A percentile compares a stretch with the other conserved stretches of the same genome.
Conservation (phyloP, 37 sponge, comb jelly and placozoan species). For the Spongia lamella region DNA sequence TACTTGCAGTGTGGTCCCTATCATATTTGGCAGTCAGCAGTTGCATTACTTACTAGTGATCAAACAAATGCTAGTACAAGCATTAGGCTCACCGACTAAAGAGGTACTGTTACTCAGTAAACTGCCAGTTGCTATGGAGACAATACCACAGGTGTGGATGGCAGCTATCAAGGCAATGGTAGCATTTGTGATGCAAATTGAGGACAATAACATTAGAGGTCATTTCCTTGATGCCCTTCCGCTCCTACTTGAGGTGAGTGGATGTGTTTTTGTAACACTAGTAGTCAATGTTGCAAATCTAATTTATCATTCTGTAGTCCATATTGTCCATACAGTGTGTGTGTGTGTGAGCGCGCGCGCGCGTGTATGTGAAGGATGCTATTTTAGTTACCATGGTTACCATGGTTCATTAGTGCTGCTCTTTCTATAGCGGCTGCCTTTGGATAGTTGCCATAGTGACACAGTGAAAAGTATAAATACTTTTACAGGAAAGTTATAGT, state of each 20-base stretch:
- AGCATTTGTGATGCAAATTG: conserved; percentile 71
- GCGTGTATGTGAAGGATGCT: conserved; percentile 18
- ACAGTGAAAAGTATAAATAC: no score
- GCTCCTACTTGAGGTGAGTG: conserved; percentile 46
- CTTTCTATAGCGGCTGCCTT: no score
- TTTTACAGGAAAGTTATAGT: no score
- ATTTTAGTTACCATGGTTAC: no score
- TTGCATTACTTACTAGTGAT: conserved; percentile 68
- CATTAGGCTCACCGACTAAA: conserved; percentile 50
- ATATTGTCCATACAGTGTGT: background rate
- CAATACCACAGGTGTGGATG: conserved; percentile 38
- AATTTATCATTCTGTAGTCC: no score
- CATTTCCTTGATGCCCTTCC: conserved; percentile 67
- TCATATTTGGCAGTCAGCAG: conserved; percentile 86
- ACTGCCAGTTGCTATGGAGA: background rate
- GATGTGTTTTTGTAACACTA: no score
- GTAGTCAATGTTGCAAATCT: no score
- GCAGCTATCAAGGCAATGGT: conserved; percentile 77
- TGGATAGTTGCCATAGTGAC: no score
- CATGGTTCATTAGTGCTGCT: no score
- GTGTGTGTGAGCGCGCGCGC: background rate
- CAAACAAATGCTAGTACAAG: conserved; percentile 77
- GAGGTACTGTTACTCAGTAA: conserved; percentile 24
- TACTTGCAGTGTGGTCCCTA: conserved; percentile 76
- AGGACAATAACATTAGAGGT: conserved; percentile 30